These are phyloP conservation scores for Apomyelois bistriatella DNA, from an alignment of 2,888 invertebrate genomes.

Conservation along the genomic window DNA sequence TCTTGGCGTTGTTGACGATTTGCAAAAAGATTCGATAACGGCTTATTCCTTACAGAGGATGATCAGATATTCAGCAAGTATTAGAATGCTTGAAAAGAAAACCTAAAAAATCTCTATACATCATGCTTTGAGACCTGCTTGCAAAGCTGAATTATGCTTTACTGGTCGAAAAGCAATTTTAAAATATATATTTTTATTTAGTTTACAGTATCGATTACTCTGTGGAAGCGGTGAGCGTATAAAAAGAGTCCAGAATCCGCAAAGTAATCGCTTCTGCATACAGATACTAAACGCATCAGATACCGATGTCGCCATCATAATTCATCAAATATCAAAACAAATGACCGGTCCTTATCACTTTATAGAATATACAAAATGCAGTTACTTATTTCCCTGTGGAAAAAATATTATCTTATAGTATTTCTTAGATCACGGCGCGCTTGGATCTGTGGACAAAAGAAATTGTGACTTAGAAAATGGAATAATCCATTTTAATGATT, in stretches of 20 bases:
- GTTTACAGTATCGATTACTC: conserved; percentile 70
- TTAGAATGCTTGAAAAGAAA: conserved; percentile 74
- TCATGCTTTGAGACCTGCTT: conserved; percentile 71
- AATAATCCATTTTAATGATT: no score
- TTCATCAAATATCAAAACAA: conserved; percentile 79
- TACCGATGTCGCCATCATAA: conserved; percentile 67
- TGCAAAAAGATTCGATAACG: conserved; percentile 23
- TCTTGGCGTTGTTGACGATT: conserved; percentile 29
- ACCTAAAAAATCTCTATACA: conserved; percentile 76
- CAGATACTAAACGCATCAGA: conserved; percentile 69
- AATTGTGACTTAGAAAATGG: conserved; percentile 22
- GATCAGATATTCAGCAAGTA: conserved; percentile 27
- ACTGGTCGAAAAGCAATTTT: conserved; percentile 70
- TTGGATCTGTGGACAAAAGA: conserved; percentile 71
- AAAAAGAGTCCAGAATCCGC: conserved; percentile 75
- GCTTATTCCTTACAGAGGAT: conserved; percentile 13
- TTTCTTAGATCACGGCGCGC: conserved; percentile 78
- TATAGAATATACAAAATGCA: conserved; percentile 82
- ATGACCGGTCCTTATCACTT: conserved; percentile 79
- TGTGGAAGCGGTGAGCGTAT: conserved; percentile 76
- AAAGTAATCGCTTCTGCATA: conserved; percentile 72
- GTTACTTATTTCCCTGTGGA: conserved; percentile 81
- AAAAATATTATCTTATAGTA: conserved; percentile 81
- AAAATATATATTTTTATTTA: conserved; percentile 68
- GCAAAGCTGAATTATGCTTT: conserved; percentile 66